Percentiles rank a stretch among this genome's conserved stretches.
These are phyloP conservation scores for Gadopsis bispinosus DNA, from an alignment of 2,797 vertebrate species.

Conservation along the genomic window DNA sequence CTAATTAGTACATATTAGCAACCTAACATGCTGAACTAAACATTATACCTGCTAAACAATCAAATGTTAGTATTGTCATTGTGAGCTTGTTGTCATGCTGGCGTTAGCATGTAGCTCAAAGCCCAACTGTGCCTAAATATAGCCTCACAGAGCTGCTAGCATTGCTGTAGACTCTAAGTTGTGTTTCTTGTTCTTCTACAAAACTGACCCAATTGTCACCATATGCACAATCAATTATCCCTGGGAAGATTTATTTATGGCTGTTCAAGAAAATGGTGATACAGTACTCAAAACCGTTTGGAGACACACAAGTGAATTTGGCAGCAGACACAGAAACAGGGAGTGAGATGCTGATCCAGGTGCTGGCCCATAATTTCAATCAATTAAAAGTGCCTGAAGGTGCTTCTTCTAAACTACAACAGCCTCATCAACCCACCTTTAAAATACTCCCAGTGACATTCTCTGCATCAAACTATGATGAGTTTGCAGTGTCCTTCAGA, in stretches of 20 bases:
- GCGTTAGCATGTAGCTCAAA: background rate
- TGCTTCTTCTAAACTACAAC: background rate
- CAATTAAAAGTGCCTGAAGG: background rate
- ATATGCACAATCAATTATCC: background rate
- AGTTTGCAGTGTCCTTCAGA: slow-evolving; percentile 39
- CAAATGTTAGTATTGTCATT: background rate
- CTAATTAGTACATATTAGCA: no score
- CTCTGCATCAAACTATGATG: background rate
- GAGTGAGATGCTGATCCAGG: background rate
- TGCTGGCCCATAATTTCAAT: background rate
- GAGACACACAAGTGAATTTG: background rate
- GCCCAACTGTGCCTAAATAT: no score
- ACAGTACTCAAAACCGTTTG: background rate
- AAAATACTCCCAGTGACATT: slow-evolving; percentile 12
- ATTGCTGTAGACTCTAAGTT: background rate
- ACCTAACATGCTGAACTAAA: background rate
- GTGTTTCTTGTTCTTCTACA: background rate
- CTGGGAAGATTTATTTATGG: background rate
- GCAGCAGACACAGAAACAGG: background rate
- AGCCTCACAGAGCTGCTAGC: no score
- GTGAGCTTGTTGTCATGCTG: background rate
- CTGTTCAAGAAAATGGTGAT: background rate
- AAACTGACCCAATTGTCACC: background rate
- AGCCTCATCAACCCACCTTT: background rate
- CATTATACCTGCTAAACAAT: no score